Percentiles rank a stretch among this genome's conserved stretches.
phyloP scores from a whole-genome alignment of 2,113 vertebrate species.

The Charina bottae region DNA sequence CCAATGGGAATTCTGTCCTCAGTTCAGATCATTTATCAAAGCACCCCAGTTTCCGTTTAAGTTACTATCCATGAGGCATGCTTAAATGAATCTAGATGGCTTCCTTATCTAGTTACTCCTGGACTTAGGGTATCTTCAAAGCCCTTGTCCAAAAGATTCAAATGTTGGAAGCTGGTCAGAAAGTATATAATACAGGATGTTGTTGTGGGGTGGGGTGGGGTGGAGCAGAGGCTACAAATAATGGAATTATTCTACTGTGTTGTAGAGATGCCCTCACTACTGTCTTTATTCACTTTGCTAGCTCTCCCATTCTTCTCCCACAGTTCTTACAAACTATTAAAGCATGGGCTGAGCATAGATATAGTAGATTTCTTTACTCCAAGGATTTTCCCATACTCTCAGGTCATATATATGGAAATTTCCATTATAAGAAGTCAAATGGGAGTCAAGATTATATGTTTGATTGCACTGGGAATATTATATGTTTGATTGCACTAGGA shows the following conservation, averaged over 20 bases:
- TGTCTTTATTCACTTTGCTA: neutral
- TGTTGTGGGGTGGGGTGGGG: neutral
- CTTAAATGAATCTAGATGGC: neutral
- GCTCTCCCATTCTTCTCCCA: neutral
- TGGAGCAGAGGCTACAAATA: neutral
- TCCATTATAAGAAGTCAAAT: neutral
- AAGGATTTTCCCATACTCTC: neutral
- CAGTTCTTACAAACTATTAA: too few species aligned
- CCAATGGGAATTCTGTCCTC: neutral
- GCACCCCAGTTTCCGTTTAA: neutral
- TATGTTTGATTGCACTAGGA: neutral
- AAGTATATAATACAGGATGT: neutral
- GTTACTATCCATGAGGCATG: neutral
- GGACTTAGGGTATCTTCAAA: neutral
- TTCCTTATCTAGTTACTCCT: neutral
- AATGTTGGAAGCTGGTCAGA: neutral
- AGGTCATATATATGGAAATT: neutral
- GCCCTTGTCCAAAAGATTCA: neutral
- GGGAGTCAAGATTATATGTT: neutral
- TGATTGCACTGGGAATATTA: neutral
- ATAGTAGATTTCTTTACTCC: neutral
- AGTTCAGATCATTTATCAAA: neutral
- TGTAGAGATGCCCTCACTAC: neutral
- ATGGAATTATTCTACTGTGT: neutral
- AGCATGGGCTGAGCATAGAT: neutral